Percentiles rank a stretch among this genome's conserved stretches.
Conservation (phyloP, 1,140 invertebrate genomes). For the Drosophila chauvacae region DNA sequence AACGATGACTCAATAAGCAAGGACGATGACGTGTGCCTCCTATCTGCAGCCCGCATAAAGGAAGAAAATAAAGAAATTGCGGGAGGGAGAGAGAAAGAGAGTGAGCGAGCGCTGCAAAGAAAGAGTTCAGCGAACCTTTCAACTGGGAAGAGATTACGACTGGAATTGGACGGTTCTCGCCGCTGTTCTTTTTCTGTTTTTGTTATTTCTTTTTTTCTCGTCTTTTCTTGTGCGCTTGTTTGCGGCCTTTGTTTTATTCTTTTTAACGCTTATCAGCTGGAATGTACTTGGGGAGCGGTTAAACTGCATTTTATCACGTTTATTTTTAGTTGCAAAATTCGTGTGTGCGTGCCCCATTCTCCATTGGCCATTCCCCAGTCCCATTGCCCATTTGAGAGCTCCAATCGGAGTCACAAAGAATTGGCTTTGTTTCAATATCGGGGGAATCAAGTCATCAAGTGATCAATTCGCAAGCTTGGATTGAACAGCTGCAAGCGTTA, state of each 20-base stretch:
- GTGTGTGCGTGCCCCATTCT: constrained; percentile 39
- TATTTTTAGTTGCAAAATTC: constrained; percentile 77
- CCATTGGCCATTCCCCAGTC: neutral
- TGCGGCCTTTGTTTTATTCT: constrained; percentile 28
- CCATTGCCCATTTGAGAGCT: constrained; percentile 17
- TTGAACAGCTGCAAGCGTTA: constrained; percentile 59
- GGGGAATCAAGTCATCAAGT: constrained; percentile 13
- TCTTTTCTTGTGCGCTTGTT: constrained; percentile 1
- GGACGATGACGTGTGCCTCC: constrained; percentile 26
- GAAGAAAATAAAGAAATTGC: neutral
- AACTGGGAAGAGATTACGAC: constrained; percentile 64
- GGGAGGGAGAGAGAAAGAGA: neutral
- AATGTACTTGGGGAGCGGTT: constrained; percentile 34
- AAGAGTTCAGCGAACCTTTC: constrained; percentile 73
- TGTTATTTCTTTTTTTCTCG: neutral
- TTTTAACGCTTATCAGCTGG: constrained; percentile 40
- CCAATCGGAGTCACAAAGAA: constrained; percentile 36
- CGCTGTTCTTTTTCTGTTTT: constrained; percentile 1
- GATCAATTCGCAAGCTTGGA: constrained; percentile 24
- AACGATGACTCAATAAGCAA: constrained; percentile 38
- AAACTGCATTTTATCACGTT: constrained; percentile 82
- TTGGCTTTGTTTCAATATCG: constrained; percentile 32
- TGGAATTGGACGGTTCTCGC: constrained; percentile 60
- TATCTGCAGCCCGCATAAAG: constrained; percentile 22
- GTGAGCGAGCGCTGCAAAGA: constrained; percentile 3